Evolutionary conservation across 2,113 vertebrate species (phyloP).

Genomic region (Cebus imitator): DNA sequence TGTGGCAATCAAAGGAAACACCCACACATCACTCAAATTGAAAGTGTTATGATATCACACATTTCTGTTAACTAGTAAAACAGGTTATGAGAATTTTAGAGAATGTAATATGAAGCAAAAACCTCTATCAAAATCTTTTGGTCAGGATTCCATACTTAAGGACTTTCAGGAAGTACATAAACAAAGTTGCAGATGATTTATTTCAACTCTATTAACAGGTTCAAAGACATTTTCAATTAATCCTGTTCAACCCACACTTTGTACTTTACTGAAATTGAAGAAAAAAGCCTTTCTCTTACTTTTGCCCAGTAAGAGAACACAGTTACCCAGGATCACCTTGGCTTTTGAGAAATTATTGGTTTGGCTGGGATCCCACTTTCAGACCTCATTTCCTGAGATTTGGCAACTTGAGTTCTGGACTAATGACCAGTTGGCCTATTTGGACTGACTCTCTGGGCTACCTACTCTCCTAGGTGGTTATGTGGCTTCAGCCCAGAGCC

Average conservation of each 20-base stretch:
- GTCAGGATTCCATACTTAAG: background rate
- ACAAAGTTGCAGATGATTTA: background rate
- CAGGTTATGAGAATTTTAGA: background rate
- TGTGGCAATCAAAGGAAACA: background rate
- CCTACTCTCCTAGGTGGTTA: background rate
- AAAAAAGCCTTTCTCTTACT: background rate
- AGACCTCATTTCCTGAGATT: background rate
- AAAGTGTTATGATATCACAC: background rate
- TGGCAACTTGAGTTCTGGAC: background rate
- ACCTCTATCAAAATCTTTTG: background rate
- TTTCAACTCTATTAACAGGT: background rate
- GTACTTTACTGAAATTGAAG: background rate
- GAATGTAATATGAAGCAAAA: background rate
- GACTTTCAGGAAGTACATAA: background rate
- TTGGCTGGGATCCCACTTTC: background rate
- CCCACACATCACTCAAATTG: background rate
- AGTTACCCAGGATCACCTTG: background rate
- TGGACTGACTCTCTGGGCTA: background rate
- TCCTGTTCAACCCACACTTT: background rate
- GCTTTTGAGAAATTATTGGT: background rate
- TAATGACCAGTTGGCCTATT: background rate
- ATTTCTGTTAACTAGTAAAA: background rate
- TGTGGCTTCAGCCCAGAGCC: background rate
- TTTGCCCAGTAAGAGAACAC: background rate
- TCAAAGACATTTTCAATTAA: background rate